These are phyloP conservation scores for Punctoribates punctum DNA, from an alignment of 2,888 invertebrate species.

Conservation along the genomic window DNA sequence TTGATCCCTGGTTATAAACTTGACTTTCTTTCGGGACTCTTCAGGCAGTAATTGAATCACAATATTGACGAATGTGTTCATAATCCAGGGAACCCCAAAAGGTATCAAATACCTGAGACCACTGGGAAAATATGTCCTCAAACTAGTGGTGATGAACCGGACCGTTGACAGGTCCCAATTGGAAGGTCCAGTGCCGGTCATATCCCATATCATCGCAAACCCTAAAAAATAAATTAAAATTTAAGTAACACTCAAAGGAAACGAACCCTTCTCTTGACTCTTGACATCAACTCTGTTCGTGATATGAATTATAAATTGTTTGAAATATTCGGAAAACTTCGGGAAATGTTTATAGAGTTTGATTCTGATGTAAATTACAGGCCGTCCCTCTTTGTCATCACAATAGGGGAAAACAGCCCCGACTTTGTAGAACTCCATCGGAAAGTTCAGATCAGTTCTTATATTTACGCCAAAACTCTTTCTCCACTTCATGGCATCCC, in stretches of 20 bases:
- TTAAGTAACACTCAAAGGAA: too few relatives aligned
- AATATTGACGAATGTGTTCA: conserved; percentile 27
- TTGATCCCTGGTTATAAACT: conserved; percentile 23
- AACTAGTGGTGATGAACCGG: conserved; percentile 25
- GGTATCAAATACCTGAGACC: conserved; percentile 35
- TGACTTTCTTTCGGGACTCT: conserved; percentile 29
- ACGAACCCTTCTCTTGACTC: not conserved
- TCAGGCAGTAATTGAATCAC: conserved; percentile 16
- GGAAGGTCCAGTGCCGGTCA: conserved; percentile 19
- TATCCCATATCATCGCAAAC: conserved; percentile 37
- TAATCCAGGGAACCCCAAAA: conserved; percentile 35
- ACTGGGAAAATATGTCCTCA: conserved; percentile 21
- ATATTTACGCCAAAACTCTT: conserved; percentile 49
- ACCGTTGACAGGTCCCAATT: conserved; percentile 38
- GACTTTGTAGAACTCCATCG: conserved; percentile 50
- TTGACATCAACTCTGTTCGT: conserved; percentile 38
- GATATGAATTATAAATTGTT: conserved; percentile 37
- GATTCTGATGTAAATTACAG: conserved; percentile 39
- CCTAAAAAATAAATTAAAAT: conserved; percentile 7
- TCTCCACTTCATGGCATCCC: conserved; percentile 52
- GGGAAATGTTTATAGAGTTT: conserved; percentile 25
- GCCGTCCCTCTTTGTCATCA: conserved; percentile 52
- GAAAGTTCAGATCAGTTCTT: conserved; percentile 50
- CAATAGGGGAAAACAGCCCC: conserved; percentile 53
- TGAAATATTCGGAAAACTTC: conserved; percentile 29